Conservation (phyloP, 2,113 vertebrate species). For the Menura novaehollandiae region DNA sequence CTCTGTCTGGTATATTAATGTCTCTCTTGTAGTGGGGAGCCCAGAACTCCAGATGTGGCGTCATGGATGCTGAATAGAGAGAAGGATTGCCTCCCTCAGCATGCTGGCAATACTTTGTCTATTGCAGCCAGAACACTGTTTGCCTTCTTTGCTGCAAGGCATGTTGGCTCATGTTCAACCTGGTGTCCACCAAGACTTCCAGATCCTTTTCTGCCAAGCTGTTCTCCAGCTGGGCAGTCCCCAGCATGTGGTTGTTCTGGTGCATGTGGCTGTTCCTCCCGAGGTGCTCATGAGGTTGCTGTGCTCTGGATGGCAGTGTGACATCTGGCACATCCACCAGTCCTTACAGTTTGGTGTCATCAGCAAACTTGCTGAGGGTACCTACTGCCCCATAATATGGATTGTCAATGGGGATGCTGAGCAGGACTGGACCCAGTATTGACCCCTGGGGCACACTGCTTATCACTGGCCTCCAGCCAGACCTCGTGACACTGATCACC, state of each 20-base stretch:
- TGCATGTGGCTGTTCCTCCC: not conserved
- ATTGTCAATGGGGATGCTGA: not conserved
- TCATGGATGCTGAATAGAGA: not conserved
- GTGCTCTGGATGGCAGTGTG: not conserved
- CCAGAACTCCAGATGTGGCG: not conserved
- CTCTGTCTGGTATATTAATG: not conserved
- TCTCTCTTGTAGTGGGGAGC: not conserved
- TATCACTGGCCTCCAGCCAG: not conserved
- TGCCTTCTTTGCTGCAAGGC: not conserved
- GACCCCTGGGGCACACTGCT: not conserved
- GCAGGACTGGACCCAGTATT: not conserved
- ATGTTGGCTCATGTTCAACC: not conserved
- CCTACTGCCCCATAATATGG: rapidly evolving
- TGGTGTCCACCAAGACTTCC: not conserved
- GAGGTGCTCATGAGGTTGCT: not conserved
- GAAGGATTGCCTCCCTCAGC: not conserved
- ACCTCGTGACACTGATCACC: rapidly evolving
- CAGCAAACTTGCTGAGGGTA: not conserved
- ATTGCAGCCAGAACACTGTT: not conserved
- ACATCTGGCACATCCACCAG: not conserved
- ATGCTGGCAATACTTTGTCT: not conserved
- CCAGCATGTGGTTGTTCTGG: not conserved
- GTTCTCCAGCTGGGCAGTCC: not conserved
- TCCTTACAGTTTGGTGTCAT: not conserved
- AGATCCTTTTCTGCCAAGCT: not conserved